Conservation (phyloP, 2,888 invertebrate species). For the Gerris lacustris region DNA sequence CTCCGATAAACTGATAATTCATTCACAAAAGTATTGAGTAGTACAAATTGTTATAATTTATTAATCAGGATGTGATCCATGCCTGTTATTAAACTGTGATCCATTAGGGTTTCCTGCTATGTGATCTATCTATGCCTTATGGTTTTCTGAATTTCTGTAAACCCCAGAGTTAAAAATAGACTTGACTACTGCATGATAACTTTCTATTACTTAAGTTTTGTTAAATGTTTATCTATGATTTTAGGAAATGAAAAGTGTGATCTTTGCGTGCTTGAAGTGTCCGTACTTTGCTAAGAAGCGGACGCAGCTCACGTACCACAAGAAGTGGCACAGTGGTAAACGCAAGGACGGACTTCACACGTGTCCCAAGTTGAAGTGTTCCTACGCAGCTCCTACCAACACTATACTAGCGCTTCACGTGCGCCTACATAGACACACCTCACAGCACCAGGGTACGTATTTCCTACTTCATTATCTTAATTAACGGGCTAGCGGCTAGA, state of each 20-base stretch:
- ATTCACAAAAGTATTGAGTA: too few species aligned
- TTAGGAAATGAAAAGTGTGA: conserved; percentile 11
- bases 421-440: conserved; percentile 19
- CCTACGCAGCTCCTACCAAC: conserved; percentile 24
- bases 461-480: not conserved
- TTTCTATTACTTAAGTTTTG: too few species aligned
- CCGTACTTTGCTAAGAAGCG: conserved; percentile 21
- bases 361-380: conserved; percentile 22
- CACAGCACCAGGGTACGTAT: not conserved
- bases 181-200: too few species aligned
- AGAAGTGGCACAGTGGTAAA: conserved; percentile 18
- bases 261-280: conserved; percentile 20
- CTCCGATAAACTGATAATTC: too few species aligned
- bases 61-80: too few species aligned
- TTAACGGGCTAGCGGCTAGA: too few species aligned
- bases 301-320: conserved; percentile 22
- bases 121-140: too few species aligned
- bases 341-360: conserved; percentile 16
- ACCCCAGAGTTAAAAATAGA: too few species aligned
- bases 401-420: conserved; percentile 24
- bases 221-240: not conserved
- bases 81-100: too few species aligned
- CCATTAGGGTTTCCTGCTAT: too few species aligned
- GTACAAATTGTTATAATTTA: too few species aligned
- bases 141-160: too few species aligned